Conservation (phyloP, 2,113 vertebrate species). For the Oreotrochilus melanogaster region DNA sequence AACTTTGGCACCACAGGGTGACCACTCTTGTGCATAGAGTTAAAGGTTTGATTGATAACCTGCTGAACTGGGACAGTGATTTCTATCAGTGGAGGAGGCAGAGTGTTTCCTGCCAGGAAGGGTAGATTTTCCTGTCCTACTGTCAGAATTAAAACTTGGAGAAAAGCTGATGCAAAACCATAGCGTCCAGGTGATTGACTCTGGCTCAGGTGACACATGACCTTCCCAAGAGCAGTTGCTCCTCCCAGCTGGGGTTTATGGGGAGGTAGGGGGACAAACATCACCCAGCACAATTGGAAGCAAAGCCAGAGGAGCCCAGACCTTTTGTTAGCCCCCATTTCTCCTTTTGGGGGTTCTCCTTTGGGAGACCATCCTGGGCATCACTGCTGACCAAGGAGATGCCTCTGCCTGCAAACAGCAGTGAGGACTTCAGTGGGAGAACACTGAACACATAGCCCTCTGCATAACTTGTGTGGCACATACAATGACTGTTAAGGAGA, state of each 20-base stretch:
- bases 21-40: not conserved
- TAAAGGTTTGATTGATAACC: not conserved
- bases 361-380: not conserved
- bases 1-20: not conserved
- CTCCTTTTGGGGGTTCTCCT: not conserved
- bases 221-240: not conserved
- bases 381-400: not conserved
- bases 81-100: not conserved
- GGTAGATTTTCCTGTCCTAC: not conserved
- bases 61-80: not conserved
- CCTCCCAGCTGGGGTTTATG: not conserved
- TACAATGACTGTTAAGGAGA: not conserved
- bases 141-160: not conserved
- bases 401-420: not conserved
- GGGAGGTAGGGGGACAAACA: not conserved
- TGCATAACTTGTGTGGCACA: not conserved
- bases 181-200: not conserved
- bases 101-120: not conserved
- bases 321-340: not conserved
- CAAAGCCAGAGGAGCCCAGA: not conserved
- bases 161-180: not conserved
- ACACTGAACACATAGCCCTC: not conserved
- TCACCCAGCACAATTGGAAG: not conserved
- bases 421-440: not conserved
- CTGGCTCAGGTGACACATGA: fast-evolving